Evolutionary conservation across 2,888 invertebrate species (phyloP), one percentile per base, ranked within the genome.

Genomic region (Coenonympha glycerion): DNA sequence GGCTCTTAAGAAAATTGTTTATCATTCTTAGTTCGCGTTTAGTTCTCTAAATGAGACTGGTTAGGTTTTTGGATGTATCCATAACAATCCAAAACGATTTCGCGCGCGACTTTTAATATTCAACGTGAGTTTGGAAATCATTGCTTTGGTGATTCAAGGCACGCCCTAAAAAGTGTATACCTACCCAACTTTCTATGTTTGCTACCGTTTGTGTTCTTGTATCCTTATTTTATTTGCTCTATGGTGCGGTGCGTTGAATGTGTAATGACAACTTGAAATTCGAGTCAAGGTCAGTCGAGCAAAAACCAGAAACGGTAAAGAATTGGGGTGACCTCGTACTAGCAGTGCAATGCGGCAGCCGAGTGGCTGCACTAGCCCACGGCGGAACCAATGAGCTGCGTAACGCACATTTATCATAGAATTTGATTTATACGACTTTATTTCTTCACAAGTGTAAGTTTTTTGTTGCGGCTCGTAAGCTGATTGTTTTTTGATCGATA

Each of bases 161-260:
- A 84, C 82, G 82, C 73, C 51, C 67, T 72, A 67, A 80, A 80
- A 76, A 76, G 76, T 76, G 63, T n/a, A n/a, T n/a, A n/a, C n/a
- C n/a, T n/a, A n/a, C n/a, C n/a, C 60, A 70, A 66, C 84, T 85
- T 84, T 85, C 85, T 79, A 76, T 69, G 69, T 64, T 66, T 64
- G 68, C 39, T 61, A 59, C 63, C 67, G 69, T 39, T 24, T 71
- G 65, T 71, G 68, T n/a, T 1, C 8, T 33, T 33, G 31, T 28
- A 59, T 66, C 68, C 63, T 66, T 60, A 67, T 58, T 59, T 19
- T 37, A 13, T 21, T 8, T 36, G 64, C 63, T 18, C 9, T 45
- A 45, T 30, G 45, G 22, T 37, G 34, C 26, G 65, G 66, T 62
- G 67, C 55, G 63, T 64, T 61, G 70, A 76, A 77, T 76, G 68